Evolutionary conservation across 1,140 invertebrate species (phyloP), one percentile per base, ranked within the genome.

Genomic region (Drosophila tristis): DNA sequence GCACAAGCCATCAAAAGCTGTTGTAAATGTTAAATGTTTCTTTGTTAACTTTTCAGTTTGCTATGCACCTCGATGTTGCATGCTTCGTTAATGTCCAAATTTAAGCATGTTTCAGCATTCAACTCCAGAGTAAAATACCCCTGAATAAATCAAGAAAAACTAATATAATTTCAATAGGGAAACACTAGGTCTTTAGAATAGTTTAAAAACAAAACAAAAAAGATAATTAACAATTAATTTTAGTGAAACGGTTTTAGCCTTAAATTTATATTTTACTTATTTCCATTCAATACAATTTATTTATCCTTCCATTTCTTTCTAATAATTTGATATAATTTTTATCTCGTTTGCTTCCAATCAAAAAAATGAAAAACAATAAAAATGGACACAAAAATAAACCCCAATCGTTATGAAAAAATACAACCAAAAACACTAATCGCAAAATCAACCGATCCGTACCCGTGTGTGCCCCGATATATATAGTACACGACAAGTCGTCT

Each of bases 401-500:
- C 8, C 26, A 49, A 74, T 47, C 39, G 26, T 60, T 48, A n/a
- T 11, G 13, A 56, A 63, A 68, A 31, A 68, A 56, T 45, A 44
- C 49, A 64, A 20, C 20, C 20, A 61, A 60, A 68, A 64, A 62
- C 70, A 55, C 65, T 66, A 78, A 82, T 56, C 53, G 59, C 60
- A 68, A 58, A 74, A 74, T 53, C 68, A 72, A 79, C 59, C 75
- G 62, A 86, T 86, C 60, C 65, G 61, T 65, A 78, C 47, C 61
- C 47, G 39, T 77, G 76, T 66, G 60, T 74, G 50, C 29, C 23
- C 44, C 42, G 11, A 39, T 13, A 13, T 29, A 81, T 75, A 75
- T 74, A 92, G 91, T 92, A 90, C 76, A 91, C 89, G 91, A 90
- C 79, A 92, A 92, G 78, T 92, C 91, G 63, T 92, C 91, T 85